These are phyloP conservation scores for Anodontia alba DNA, from an alignment of 2,888 invertebrate species.

Conservation along the genomic window DNA sequence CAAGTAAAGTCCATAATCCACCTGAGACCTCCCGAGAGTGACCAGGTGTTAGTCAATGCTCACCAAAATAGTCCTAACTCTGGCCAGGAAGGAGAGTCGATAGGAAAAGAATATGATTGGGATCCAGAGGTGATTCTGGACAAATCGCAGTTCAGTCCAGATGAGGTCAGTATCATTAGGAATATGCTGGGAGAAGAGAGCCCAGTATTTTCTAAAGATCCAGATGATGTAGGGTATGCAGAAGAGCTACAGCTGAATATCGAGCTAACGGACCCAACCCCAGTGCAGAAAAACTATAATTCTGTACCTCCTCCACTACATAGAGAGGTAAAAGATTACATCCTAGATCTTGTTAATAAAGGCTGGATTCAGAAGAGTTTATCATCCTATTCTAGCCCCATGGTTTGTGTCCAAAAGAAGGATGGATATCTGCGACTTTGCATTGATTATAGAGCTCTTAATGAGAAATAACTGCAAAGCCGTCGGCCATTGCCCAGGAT, in stretches of 20 bases:
- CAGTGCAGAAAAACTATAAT: conserved; percentile 50
- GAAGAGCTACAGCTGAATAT: conserved; percentile 50
- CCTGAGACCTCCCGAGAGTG: not conserved
- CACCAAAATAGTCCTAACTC: not conserved
- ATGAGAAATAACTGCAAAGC: conserved; percentile 42
- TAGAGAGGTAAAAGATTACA: conserved; percentile 62
- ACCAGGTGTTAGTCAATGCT: not conserved
- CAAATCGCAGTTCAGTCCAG: not conserved
- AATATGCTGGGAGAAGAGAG: conserved; percentile 51
- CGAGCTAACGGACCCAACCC: conserved; percentile 42
- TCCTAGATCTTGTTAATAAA: conserved; percentile 29
- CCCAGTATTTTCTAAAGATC: conserved; percentile 43
- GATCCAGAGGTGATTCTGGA: conserved; percentile 27
- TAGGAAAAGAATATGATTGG: not conserved
- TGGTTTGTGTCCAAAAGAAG: conserved; percentile 60
- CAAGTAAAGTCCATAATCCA: conserved; percentile 26
- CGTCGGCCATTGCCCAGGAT: conserved; percentile 54
- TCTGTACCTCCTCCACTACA: conserved; percentile 51
- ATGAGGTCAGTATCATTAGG: too few relatives aligned
- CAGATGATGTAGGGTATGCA: conserved; percentile 51
- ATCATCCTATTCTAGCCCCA: conserved; percentile 48
- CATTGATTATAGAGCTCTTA: conserved; percentile 47
- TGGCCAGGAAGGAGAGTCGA: not conserved
- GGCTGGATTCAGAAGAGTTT: conserved; percentile 36
- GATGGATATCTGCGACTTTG: conserved; percentile 49